These are phyloP conservation scores for Lepidochrysops patricia DNA, from an alignment of 2,888 invertebrate genomes.

Conservation along the genomic window DNA sequence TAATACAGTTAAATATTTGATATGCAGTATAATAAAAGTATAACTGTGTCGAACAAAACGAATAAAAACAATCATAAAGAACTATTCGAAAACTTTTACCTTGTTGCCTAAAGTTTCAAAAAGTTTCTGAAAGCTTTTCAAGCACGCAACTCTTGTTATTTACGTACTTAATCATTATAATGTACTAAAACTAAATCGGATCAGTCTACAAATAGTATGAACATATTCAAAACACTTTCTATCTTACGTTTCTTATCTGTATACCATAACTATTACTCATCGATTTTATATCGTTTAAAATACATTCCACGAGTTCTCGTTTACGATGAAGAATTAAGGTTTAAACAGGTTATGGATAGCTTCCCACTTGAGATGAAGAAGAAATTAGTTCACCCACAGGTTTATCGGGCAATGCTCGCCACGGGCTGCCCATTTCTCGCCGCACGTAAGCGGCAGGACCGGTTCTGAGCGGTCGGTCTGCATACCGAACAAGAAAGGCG, in stretches of 20 bases:
- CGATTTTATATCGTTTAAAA: conserved; percentile 1
- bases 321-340: conserved; percentile 6
- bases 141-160: not conserved
- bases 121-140: not conserved
- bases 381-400: conserved; percentile 39
- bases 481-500: conserved; percentile 66
- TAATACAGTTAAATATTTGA: not conserved
- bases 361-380: conserved; percentile 18
- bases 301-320: conserved; percentile 7
- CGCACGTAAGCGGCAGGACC: conserved; percentile 55
- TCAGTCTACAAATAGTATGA: not conserved
- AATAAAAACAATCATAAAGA: not conserved
- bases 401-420: conserved; percentile 46
- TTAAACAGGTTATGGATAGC: conserved; percentile 11
- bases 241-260: not conserved
- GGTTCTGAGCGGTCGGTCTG: conserved; percentile 52
- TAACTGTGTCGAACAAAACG: not conserved
- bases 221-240: not conserved
- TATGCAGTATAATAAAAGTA: not conserved
- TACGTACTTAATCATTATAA: not conserved
- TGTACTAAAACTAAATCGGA: not conserved
- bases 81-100: not conserved
- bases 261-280: not conserved
- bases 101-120: not conserved
- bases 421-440: conserved; percentile 59